These are phyloP conservation scores for Scartelaos histophorus DNA, from an alignment of 2,113 vertebrate species.

Conservation along the genomic window DNA sequence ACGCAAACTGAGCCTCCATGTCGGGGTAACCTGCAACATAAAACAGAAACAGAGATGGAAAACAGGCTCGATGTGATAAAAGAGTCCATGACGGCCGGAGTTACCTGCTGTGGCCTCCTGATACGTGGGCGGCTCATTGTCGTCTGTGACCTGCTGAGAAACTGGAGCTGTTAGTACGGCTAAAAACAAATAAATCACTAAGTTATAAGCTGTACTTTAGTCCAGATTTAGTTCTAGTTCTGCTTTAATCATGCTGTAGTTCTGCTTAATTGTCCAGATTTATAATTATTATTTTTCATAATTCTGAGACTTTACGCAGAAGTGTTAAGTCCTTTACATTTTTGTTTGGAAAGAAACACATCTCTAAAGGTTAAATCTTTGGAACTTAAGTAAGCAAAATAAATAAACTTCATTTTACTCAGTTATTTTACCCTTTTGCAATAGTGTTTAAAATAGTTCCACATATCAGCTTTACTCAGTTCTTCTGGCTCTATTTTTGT, in stretches of 20 bases:
- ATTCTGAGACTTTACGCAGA: too few species aligned
- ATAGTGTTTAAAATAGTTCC: too few species aligned
- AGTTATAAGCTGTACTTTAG: too few species aligned
- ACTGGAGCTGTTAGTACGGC: background rate
- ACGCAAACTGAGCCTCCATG: constrained; percentile 86
- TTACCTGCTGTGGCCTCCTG: constrained; percentile 88
- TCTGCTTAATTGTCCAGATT: background rate
- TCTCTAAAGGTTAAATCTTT: too few species aligned
- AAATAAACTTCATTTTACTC: too few species aligned
- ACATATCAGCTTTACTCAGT: background rate
- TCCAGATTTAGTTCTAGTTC: background rate
- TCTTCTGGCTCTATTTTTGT: background rate
- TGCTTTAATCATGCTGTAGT: background rate
- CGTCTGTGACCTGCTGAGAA: constrained; percentile 78
- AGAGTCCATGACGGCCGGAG: constrained; percentile 18
- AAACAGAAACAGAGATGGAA: background rate
- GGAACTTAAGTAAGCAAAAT: too few species aligned
- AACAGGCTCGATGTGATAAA: background rate
- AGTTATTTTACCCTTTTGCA: too few species aligned
- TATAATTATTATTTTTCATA: too few species aligned
- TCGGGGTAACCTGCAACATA: constrained; percentile 68
- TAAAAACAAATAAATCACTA: background rate
- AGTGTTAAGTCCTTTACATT: too few species aligned
- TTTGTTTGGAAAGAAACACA: too few species aligned
- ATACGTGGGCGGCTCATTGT: constrained; percentile 70